These are phyloP conservation scores for Leucopsar rothschildi DNA, from an alignment of 2,113 vertebrate genomes.

Conservation along the genomic window DNA sequence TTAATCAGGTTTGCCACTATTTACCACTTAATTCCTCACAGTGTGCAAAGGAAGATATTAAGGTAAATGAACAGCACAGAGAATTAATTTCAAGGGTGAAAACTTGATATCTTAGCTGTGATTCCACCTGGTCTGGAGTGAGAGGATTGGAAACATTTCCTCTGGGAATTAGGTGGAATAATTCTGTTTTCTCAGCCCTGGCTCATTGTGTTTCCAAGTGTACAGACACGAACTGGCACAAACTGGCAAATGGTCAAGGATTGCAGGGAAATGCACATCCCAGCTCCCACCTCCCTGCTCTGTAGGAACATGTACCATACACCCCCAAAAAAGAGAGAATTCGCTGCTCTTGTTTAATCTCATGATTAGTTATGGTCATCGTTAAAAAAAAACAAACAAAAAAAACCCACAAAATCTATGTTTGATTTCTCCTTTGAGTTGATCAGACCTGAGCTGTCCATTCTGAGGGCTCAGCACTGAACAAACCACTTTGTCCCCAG, in stretches of 20 bases:
- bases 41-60: neutral
- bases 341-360: neutral
- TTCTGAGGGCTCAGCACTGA: neutral
- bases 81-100: neutral
- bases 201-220: neutral
- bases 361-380: neutral
- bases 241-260: neutral
- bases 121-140: neutral
- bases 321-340: neutral
- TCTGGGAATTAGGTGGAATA: neutral
- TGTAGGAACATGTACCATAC: rapidly evolving
- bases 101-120: neutral
- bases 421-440: neutral
- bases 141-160: neutral
- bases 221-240: neutral
- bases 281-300: neutral
- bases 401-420: rapidly evolving
- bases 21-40: neutral
- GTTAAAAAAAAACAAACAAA: neutral
- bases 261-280: neutral
- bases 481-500: neutral
- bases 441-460: neutral
- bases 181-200: neutral
- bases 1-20: neutral
- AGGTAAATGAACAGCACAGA: neutral